Conservation (phyloP, 23 tunicate genomes). For the Clavelina lepadiformis region DNA sequence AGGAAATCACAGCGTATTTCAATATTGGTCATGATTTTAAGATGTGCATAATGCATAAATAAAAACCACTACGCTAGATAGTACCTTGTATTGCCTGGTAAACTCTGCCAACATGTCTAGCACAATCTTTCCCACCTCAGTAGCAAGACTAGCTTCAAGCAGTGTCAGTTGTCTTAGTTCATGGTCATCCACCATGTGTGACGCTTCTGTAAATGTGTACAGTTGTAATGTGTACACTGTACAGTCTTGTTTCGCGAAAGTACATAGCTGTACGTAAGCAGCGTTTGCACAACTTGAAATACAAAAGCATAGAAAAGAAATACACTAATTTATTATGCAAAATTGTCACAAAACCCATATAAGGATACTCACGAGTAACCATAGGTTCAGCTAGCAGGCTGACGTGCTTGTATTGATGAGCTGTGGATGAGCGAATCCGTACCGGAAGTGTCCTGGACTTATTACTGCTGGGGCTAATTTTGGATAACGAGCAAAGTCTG, state of each 20-base stretch:
- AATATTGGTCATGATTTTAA: too few relatives aligned
- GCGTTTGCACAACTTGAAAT: too few relatives aligned
- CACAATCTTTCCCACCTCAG: constrained; percentile 66
- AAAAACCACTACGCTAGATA: too few relatives aligned
- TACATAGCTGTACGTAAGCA: too few relatives aligned
- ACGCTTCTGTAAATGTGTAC: constrained; percentile 58
- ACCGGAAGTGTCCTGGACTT: constrained; percentile 59
- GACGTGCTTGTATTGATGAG: constrained; percentile 59
- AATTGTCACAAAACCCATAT: too few relatives aligned
- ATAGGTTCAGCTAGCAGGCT: constrained; percentile 72
- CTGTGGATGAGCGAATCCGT: constrained; percentile 60
- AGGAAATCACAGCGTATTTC: too few relatives aligned
- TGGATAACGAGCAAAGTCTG: constrained; percentile 74
- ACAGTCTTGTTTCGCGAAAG: too few relatives aligned
- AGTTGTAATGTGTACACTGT: too few relatives aligned
- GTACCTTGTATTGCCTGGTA: constrained; percentile 71
- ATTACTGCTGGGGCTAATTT: constrained; percentile 33
- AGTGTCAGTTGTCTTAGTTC: constrained; percentile 31
- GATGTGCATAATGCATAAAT: too few relatives aligned
- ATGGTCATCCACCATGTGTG: constrained; percentile 58
- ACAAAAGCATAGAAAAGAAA: too few relatives aligned
- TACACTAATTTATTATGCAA: too few relatives aligned
- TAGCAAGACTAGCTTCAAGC: constrained; percentile 56
- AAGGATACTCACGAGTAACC: constrained; percentile 80
- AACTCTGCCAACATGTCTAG: constrained; percentile 87